A percentile compares a stretch with the other conserved stretches of the same genome.
Conservation (phyloP, 1,140 invertebrate genomes). For the Ceratina australensis region DNA sequence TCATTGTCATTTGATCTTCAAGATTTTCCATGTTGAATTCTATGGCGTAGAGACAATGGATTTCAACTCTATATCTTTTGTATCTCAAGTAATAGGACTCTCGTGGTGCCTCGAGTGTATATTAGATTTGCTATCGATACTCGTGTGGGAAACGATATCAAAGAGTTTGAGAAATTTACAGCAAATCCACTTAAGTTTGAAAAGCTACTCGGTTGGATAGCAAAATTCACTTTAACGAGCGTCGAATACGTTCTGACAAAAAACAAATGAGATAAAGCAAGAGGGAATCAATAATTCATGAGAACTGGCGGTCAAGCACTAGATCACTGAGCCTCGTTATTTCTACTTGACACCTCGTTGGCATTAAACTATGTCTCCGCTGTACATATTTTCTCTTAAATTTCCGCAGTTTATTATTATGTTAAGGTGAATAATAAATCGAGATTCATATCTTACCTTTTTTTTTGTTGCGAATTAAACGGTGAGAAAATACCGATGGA, state of each 20-base stretch:
- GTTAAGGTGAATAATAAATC: no score
- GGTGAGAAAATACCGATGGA: not conserved
- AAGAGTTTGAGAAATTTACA: not conserved
- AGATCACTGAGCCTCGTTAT: not conserved
- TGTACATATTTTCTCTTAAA: no score
- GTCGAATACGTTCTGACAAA: not conserved
- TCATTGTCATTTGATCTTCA: no score
- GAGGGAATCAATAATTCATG: conserved; percentile 7
- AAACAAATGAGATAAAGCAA: not conserved
- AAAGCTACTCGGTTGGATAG: not conserved
- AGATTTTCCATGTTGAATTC: no score
- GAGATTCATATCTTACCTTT: no score
- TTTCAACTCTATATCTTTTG: not conserved
- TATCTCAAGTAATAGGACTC: not conserved
- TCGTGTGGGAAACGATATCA: not conserved
- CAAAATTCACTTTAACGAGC: conserved; percentile 3
- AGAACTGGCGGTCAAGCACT: not conserved
- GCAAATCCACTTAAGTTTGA: no score
- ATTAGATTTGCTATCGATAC: not conserved
- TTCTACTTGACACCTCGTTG: not conserved
- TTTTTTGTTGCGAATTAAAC: not conserved
- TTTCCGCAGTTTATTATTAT: no score
- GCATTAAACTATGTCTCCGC: not conserved
- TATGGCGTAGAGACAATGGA: no score
- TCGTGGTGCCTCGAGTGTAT: not conserved